Conservation (phyloP, 2,888 invertebrate genomes). For the Oxystoma pomonae region DNA sequence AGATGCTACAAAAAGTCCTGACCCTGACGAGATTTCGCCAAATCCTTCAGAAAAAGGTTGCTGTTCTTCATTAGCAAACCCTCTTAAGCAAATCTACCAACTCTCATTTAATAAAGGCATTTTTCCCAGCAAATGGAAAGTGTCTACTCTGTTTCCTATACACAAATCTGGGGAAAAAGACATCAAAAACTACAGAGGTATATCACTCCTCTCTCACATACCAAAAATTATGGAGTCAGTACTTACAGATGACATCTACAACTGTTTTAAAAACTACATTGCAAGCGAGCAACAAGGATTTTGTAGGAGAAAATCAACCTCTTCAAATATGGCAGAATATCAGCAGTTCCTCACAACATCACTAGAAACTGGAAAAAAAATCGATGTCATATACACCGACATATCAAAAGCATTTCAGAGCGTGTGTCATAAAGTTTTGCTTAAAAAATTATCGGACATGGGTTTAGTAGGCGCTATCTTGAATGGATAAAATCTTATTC, state of each 20-base stretch:
- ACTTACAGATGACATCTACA: background rate
- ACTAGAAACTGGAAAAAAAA: background rate
- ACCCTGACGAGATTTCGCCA: background rate
- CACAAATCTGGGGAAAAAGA: background rate
- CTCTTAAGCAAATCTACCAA: background rate
- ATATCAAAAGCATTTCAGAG: background rate
- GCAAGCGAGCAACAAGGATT: background rate
- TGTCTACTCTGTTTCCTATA: background rate
- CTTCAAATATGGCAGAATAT: background rate
- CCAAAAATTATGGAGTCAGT: background rate
- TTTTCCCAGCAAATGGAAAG: background rate
- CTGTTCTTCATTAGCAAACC: background rate
- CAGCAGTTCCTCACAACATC: background rate
- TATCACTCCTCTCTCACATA: background rate
- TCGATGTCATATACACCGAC: background rate
- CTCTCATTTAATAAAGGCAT: background rate
- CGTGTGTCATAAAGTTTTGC: background rate
- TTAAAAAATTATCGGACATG: background rate
- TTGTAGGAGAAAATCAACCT: background rate
- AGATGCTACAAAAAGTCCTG: background rate
- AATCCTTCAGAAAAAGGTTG: background rate
- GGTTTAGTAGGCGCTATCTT: background rate
- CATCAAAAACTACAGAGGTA: background rate
- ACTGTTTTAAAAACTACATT: background rate
- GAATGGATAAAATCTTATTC: background rate